phyloP scores from a whole-genome alignment of 2,888 invertebrate genomes.

The Piscicola geometra region DNA sequence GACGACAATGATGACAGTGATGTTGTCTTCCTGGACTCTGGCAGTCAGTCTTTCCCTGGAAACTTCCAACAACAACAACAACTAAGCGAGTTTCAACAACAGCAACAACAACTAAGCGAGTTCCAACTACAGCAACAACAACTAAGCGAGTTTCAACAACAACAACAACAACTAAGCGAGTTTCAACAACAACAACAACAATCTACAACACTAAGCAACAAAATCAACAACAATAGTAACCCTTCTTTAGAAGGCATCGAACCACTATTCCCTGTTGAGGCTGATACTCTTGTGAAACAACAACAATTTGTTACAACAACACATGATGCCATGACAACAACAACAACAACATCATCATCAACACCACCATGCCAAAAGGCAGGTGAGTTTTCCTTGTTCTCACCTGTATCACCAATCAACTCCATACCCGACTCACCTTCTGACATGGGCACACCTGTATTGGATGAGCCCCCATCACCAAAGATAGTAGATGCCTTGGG shows the following conservation, averaged over 20 bases:
- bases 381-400: conserved; percentile 9
- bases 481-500: not conserved
- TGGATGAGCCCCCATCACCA: conserved; percentile 22
- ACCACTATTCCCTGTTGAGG: no score
- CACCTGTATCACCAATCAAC: conserved; percentile 28
- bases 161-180: conserved; percentile 1
- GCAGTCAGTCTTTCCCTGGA: no score
- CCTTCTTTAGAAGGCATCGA: not conserved
- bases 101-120: not conserved
- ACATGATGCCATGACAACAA: not conserved
- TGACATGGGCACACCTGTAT: conserved; percentile 26
- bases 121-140: not conserved
- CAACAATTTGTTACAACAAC: not conserved
- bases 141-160: no score
- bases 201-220: not conserved
- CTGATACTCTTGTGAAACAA: no score
- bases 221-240: not conserved
- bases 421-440: conserved; percentile 30
- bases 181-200: not conserved
- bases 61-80: no score
- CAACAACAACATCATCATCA: not conserved
- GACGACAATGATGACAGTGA: no score
- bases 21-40: no score
- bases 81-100: no score
- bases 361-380: not conserved